These are phyloP conservation scores for Acropora tenuis DNA, from an alignment of 64 coral and sea anemone genomes.

Conservation along the genomic window DNA sequence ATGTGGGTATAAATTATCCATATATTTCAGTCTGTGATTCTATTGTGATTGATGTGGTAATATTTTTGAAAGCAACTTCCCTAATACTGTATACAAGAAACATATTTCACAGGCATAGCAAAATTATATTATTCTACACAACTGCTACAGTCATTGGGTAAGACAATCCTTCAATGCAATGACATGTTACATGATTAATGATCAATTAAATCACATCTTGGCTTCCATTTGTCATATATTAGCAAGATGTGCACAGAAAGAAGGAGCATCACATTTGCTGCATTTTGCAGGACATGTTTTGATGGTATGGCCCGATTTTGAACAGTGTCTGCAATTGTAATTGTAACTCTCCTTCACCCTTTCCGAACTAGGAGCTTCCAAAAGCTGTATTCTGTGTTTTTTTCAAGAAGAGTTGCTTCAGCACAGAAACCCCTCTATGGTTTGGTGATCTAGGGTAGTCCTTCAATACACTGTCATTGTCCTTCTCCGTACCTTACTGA, in stretches of 20 bases:
- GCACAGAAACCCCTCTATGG: conserved; percentile 46
- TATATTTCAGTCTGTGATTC: too few species aligned
- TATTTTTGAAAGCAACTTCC: too few species aligned
- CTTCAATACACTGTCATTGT: conserved; percentile 38
- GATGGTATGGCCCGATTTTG: conserved; percentile 43
- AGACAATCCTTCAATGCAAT: not conserved
- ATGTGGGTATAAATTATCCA: not conserved
- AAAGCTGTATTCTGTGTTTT: conserved; percentile 44
- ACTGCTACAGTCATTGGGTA: not conserved
- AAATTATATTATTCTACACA: not conserved
- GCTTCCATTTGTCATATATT: conserved; percentile 56
- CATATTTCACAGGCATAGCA: not conserved
- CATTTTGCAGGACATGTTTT: conserved; percentile 66
- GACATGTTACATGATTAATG: not conserved
- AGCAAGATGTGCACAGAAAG: conserved; percentile 69
- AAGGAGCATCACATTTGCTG: conserved; percentile 25
- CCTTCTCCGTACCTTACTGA: conserved; percentile 60
- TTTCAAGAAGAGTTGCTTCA: conserved; percentile 44
- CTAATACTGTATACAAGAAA: not conserved
- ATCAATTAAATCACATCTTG: conserved; percentile 40
- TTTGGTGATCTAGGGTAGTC: conserved; percentile 45
- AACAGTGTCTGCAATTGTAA: conserved; percentile 41
- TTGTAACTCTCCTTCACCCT: conserved; percentile 45
- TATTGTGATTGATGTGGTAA: too few species aligned
- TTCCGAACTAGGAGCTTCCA: conserved; percentile 21